Conservation (phyloP, 2,113 vertebrate species). For the Sorex araneus region DNA sequence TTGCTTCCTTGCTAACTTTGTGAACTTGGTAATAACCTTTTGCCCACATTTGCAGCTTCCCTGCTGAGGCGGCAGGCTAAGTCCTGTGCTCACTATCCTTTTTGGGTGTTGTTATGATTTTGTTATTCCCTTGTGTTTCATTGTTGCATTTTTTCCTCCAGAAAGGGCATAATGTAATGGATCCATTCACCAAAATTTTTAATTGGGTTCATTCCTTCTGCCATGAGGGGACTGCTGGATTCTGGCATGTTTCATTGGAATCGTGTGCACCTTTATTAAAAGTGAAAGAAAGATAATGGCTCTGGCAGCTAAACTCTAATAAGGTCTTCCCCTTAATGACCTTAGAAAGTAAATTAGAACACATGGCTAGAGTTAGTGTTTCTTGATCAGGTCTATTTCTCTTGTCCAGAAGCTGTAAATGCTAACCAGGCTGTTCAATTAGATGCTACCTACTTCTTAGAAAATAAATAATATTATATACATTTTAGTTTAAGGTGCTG, state of each 20-base stretch:
- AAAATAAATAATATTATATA: constrained; percentile 80
- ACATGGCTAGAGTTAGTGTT: constrained; percentile 78
- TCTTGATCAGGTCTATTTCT: constrained; percentile 83
- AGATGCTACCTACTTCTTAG: constrained; percentile 72
- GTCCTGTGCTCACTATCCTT: not conserved
- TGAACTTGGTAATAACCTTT: constrained; percentile 65
- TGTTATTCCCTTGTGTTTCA: constrained; percentile 72
- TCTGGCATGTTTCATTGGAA: constrained; percentile 78
- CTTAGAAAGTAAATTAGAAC: constrained; percentile 82
- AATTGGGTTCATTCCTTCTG: constrained; percentile 83
- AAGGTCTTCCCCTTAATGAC: constrained; percentile 73
- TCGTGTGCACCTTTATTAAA: constrained; percentile 81
- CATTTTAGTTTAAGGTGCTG: constrained; percentile 73
- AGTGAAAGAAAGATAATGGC: constrained; percentile 82
- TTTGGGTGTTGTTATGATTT: constrained; percentile 71
- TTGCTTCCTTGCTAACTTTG: constrained; percentile 48
- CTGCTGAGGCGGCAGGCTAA: constrained; percentile 54
- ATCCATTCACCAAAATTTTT: constrained; percentile 75
- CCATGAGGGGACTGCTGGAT: constrained; percentile 69
- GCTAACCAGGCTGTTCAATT: constrained; percentile 79
- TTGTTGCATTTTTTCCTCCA: constrained; percentile 62
- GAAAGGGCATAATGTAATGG: constrained; percentile 74
- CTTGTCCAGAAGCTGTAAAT: constrained; percentile 77
- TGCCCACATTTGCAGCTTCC: constrained; percentile 12
- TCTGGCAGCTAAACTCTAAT: constrained; percentile 83